Evolutionary conservation across 1,140 invertebrate species (phyloP), one percentile per base, ranked within the genome.

Genomic region (Drosophila ambigua): DNA sequence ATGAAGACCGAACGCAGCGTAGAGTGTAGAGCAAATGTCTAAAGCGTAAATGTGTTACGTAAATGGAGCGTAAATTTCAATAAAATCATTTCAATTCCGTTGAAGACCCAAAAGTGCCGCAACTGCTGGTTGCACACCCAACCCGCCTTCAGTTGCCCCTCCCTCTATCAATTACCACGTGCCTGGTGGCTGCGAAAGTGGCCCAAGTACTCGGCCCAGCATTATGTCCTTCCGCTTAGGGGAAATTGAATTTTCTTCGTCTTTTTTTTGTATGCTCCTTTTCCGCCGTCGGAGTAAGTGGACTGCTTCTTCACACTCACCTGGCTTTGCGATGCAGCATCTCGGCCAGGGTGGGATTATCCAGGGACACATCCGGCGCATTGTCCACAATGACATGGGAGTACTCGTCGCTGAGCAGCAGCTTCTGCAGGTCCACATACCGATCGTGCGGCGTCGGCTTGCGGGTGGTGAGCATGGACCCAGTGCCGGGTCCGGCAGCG

Each of bases 321-420:
- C 93, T 93, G n/a, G 92, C 89, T 79, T 93, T 92, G 45, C 95
- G 83, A 41, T 94, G 93, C 65, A 94, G 94, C 85, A 96, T 83
- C 54, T 95, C 94, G 0, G 93, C 94, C 26, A 96, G 93, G 5
- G 94, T 94, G 0, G 95, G 95, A 91, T 96, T 93, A 4, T 93
- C 92, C 48, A 94, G 92, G 46, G 94, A 93, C 45, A 81, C 78
- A 66, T 83, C 75, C 8, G 81, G 81, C 20, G 92, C 79, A 68
- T 92, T 93, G 52, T 94, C 92, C 54, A 93, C 72, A 53, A 90
- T 80, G 13, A 90, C 89, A 65, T 91, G 91, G 5, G 68, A 49
- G 45, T 92, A 90, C 60, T 91, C 80, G 39, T 73, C 78, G 45
- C 54, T 79, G 5, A 71, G 50, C 5, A 90, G 84, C 87, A 73